These are phyloP conservation scores for Glaucidium brasilianum DNA, from an alignment of 2,113 vertebrate genomes.

Conservation along the genomic window DNA sequence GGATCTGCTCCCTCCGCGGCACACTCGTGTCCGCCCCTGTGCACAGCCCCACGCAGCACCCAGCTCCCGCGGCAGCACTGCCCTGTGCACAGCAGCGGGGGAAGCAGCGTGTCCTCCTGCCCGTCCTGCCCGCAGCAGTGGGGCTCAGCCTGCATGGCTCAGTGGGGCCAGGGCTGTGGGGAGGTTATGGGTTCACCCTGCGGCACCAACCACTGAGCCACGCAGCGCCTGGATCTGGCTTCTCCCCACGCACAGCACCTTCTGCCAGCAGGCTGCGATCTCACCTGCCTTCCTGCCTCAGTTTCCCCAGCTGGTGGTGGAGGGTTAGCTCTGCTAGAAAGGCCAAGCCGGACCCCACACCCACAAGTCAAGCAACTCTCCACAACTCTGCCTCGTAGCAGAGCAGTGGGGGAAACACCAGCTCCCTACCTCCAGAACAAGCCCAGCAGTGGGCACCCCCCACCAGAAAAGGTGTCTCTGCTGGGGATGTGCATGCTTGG, in stretches of 20 bases:
- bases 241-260: background rate
- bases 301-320: background rate
- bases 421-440: background rate
- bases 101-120: background rate
- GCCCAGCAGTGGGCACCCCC: background rate
- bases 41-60: background rate
- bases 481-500: background rate
- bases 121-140: background rate
- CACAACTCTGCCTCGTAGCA: background rate
- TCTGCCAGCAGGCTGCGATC: background rate
- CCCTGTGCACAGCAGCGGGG: background rate
- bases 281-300: background rate
- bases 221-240: accelerated
- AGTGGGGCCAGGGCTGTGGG: background rate
- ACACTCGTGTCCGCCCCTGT: accelerated
- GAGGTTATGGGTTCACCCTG: background rate
- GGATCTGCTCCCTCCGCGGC: background rate
- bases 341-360: background rate
- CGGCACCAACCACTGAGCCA: background rate
- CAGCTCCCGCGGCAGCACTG: background rate
- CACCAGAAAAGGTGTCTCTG: background rate
- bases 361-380: background rate
- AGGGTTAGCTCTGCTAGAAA: background rate
- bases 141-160: background rate
- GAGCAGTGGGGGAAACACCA: background rate